A percentile compares a stretch with the other conserved stretches of the same genome.
These are phyloP conservation scores for Zaprionus ghesquierei DNA, from an alignment of 1,140 invertebrate genomes.

Conservation along the genomic window DNA sequence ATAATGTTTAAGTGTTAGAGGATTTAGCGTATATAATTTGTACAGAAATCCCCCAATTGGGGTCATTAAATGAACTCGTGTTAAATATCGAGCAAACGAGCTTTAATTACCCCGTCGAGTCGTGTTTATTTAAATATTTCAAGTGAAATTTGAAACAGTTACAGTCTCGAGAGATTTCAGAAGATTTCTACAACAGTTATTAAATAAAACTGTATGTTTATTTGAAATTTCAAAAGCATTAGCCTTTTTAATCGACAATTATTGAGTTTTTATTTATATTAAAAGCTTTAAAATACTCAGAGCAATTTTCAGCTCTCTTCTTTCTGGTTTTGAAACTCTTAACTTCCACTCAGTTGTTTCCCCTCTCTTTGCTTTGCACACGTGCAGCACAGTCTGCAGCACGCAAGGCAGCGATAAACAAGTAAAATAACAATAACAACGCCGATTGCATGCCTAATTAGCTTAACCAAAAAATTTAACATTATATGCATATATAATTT, in stretches of 20 bases:
- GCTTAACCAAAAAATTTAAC: constrained; percentile 9
- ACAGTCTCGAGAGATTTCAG: no score
- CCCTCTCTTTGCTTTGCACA: background rate
- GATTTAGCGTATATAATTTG: background rate
- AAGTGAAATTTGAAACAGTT: background rate
- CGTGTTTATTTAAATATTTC: background rate
- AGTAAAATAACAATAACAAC: constrained; percentile 7
- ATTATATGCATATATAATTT: background rate
- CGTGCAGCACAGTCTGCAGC: background rate
- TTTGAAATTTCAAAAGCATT: background rate
- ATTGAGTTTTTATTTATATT: background rate
- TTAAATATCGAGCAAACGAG: background rate
- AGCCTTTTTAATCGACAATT: background rate
- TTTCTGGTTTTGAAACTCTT: no score
- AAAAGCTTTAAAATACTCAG: background rate
- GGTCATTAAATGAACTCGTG: background rate
- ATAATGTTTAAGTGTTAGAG: constrained; percentile 14
- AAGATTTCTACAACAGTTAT: background rate
- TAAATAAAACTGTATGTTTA: background rate
- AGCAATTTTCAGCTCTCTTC: background rate
- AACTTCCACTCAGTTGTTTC: background rate
- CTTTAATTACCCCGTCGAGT: background rate
- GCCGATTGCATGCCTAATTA: constrained; percentile 18
- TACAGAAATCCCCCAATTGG: background rate
- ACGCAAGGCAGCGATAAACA: background rate